Percentiles rank a stretch among this genome's conserved stretches.
These are phyloP conservation scores for Neodiprion fabricii DNA, from an alignment of 1,140 invertebrate genomes.

Conservation along the genomic window DNA sequence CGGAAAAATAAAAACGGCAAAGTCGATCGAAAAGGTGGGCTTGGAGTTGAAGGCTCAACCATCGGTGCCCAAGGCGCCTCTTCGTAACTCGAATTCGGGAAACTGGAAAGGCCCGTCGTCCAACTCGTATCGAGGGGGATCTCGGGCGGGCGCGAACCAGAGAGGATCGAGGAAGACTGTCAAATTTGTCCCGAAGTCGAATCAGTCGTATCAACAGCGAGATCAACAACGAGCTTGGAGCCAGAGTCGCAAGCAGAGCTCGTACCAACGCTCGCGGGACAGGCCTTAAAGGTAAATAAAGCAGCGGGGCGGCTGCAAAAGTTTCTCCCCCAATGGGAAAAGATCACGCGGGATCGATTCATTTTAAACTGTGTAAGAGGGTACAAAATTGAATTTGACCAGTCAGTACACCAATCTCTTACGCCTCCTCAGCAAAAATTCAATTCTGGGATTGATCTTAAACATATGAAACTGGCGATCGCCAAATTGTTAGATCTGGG, in stretches of 20 bases:
- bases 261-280: not conserved
- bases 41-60: constrained; percentile 11
- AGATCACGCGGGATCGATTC: too few relatives aligned
- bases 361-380: too few relatives aligned
- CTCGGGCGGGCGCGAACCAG: constrained; percentile 17
- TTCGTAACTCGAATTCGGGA: constrained; percentile 15
- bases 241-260: not conserved
- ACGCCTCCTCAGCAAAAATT: not conserved
- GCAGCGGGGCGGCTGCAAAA: too few relatives aligned
- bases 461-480: too few relatives aligned
- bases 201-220: not conserved
- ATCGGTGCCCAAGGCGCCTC: not conserved
- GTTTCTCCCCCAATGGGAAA: too few relatives aligned
- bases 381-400: constrained; percentile 6
- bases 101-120: constrained; percentile 17
- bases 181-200: constrained; percentile 3
- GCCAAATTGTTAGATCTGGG: too few relatives aligned
- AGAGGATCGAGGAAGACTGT: not conserved
- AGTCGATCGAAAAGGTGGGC: constrained; percentile 6
- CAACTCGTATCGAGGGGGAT: constrained; percentile 1
- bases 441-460: too few relatives aligned
- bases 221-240: constrained; percentile 6
- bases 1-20: too few relatives aligned
- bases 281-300: constrained; percentile 13
- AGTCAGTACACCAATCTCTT: not conserved